phyloP scores from a whole-genome alignment of 92 coral and sea anemone genomes.

The Muricea muricata region DNA sequence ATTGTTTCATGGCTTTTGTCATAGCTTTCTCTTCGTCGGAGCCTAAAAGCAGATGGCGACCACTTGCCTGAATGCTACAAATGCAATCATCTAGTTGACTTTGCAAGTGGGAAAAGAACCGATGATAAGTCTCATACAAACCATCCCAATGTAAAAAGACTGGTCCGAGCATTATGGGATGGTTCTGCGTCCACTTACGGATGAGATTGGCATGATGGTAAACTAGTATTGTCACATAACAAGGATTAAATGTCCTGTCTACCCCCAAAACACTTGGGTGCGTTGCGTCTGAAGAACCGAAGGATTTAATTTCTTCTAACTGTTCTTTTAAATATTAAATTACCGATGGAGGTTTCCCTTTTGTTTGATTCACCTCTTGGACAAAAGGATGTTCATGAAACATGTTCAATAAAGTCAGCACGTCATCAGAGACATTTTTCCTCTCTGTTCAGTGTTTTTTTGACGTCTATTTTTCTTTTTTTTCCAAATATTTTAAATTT shows the following conservation, averaged over 20 bases:
- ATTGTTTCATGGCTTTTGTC: slow-evolving; percentile 19
- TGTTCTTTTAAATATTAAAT: neutral
- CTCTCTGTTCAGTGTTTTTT: neutral
- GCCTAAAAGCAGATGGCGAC: neutral
- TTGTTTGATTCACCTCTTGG: slow-evolving; percentile 12
- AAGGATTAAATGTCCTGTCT: slow-evolving; percentile 13
- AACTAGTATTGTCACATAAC: neutral
- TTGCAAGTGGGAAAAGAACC: slow-evolving; percentile 10
- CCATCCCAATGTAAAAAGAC: slow-evolving; percentile 28
- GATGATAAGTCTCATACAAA: neutral
- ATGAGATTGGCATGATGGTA: slow-evolving; percentile 15
- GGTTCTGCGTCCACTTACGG: slow-evolving; percentile 2
- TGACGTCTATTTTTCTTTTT: too few species aligned
- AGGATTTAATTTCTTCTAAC: neutral
- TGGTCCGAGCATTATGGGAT: neutral
- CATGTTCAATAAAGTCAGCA: slow-evolving; percentile 50
- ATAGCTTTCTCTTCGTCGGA: slow-evolving; percentile 28
- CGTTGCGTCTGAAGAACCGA: neutral
- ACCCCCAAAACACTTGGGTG: slow-evolving; percentile 3
- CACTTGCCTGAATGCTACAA: slow-evolving; percentile 12
- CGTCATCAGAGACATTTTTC: slow-evolving; percentile 55
- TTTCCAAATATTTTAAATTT: too few species aligned
- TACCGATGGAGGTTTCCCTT: slow-evolving; percentile 24
- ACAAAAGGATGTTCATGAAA: slow-evolving; percentile 19
- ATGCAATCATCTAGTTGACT: neutral